phyloP scores from a whole-genome alignment of 2,888 invertebrate genomes.

The Orthonychiurus folsomi region DNA sequence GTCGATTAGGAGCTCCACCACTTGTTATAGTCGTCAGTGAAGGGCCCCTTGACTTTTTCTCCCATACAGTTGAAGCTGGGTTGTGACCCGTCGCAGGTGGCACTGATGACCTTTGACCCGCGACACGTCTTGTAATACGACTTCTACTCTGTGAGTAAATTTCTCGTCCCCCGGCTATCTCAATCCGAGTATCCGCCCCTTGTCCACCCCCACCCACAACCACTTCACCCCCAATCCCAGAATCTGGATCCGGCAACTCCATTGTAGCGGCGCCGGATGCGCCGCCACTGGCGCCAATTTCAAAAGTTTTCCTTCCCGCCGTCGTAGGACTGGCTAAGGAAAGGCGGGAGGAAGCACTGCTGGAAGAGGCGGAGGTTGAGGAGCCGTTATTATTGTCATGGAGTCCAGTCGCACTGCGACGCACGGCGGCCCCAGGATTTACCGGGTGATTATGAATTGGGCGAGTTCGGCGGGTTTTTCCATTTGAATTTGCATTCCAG shows the following conservation, averaged over 20 bases:
- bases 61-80: background rate
- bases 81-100: background rate
- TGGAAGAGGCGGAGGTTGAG: background rate
- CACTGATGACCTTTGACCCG: slow-evolving; percentile 24
- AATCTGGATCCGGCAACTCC: slow-evolving; percentile 16
- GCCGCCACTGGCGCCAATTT: background rate
- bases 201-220: slow-evolving; percentile 22
- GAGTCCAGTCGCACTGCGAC: too few relatives aligned
- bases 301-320: background rate
- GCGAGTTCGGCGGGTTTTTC: background rate
- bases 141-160: slow-evolving; percentile 72
- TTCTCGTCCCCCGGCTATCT: slow-evolving; percentile 73
- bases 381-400: background rate
- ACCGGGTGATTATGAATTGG: too few relatives aligned
- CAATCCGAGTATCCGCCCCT: slow-evolving; percentile 46
- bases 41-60: background rate
- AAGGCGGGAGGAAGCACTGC: background rate
- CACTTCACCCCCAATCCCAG: slow-evolving; percentile 24
- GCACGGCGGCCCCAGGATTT: background rate
- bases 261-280: slow-evolving; percentile 14
- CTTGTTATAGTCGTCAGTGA: background rate
- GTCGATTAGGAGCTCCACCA: background rate
- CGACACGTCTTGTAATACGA: slow-evolving; percentile 55
- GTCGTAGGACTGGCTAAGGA: background rate
- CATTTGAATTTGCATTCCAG: slow-evolving; percentile 6